These are phyloP conservation scores for Tetragonula carbonaria DNA, from an alignment of 2,888 invertebrate genomes.

Conservation along the genomic window DNA sequence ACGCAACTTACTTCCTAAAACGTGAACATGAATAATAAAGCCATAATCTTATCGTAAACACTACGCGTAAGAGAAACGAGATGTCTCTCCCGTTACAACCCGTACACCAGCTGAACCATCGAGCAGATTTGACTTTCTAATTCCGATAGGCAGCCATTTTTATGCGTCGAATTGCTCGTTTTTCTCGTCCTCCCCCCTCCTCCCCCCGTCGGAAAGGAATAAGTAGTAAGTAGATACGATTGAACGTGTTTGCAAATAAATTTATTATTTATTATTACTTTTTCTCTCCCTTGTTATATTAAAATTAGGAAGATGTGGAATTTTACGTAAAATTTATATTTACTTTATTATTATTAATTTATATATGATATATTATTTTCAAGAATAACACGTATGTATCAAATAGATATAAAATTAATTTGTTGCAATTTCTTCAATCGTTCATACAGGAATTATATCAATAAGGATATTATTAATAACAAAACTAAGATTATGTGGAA, in stretches of 20 bases:
- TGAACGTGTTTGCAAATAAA: slow-evolving; percentile 22
- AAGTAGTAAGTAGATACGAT: background rate
- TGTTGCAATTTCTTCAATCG: no score
- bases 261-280: background rate
- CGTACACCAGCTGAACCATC: background rate
- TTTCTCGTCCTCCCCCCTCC: background rate
- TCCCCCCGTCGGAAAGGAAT: background rate
- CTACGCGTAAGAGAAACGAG: slow-evolving; percentile 24
- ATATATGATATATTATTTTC: no score
- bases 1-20: slow-evolving; percentile 12
- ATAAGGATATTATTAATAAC: no score
- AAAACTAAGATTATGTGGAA: no score
- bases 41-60: slow-evolving; percentile 39
- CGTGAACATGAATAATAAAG: slow-evolving; percentile 35
- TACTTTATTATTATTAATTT: no score
- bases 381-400: no score
- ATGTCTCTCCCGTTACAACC: background rate
- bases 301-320: no score
- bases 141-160: slow-evolving; percentile 28
- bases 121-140: slow-evolving; percentile 49
- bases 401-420: no score
- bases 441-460: no score
- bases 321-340: no score
- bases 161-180: slow-evolving; percentile 15
- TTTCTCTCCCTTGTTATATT: no score